Conservation (phyloP, 2,113 vertebrate genomes). For the Heterochromis multidens region DNA sequence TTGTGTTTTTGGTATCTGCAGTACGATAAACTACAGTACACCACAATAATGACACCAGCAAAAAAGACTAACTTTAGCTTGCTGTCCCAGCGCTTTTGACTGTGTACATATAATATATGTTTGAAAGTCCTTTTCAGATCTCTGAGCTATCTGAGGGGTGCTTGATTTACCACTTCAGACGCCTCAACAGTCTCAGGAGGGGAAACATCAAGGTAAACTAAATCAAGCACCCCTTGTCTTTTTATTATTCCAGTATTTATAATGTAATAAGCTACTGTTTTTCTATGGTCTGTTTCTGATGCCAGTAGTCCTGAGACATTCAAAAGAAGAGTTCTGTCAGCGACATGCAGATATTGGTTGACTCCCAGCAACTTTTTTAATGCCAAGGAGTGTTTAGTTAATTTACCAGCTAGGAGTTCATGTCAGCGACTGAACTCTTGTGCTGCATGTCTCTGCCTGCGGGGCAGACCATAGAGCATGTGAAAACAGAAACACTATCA, state of each 20-base stretch:
- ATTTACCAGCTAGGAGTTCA: neutral
- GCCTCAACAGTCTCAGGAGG: neutral
- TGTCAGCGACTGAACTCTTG: neutral
- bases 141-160: conserved; percentile 12
- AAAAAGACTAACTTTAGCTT: conserved; percentile 25
- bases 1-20: neutral
- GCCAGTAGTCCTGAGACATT: conserved; percentile 23
- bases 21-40: neutral
- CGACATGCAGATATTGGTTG: neutral
- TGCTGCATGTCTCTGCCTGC: conserved; percentile 7
- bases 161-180: conserved; percentile 24
- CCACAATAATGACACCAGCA: conserved; percentile 38
- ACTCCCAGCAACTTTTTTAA: neutral
- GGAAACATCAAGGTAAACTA: neutral
- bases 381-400: conserved; percentile 36
- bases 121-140: conserved; percentile 31
- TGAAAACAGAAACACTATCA: conserved; percentile 54
- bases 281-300: conserved; percentile 54
- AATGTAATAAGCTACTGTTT: conserved; percentile 51
- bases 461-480: conserved; percentile 62
- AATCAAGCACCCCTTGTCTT: conserved; percentile 40
- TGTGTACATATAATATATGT: conserved; percentile 47
- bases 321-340: conserved; percentile 1
- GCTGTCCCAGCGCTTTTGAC: conserved; percentile 46
- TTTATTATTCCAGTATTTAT: conserved; percentile 57